These are phyloP conservation scores for Streptopelia turtur DNA, from an alignment of 2,797 vertebrate genomes.

Conservation along the genomic window DNA sequence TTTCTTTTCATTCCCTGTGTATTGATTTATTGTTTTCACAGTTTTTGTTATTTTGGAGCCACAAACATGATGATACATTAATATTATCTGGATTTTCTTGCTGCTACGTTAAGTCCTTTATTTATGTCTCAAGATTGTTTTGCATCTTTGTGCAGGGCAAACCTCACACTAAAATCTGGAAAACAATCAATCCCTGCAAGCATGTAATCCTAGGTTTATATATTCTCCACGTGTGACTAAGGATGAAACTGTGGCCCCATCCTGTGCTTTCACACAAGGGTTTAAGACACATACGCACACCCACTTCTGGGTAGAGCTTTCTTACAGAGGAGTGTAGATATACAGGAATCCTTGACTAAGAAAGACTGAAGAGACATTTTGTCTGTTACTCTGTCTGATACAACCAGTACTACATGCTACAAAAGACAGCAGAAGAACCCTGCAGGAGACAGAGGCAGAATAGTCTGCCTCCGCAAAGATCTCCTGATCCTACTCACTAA, in stretches of 20 bases:
- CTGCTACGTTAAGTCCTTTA: background rate
- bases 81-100: background rate
- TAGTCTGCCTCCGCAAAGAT: constrained; percentile 30
- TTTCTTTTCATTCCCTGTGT: background rate
- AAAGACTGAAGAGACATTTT: background rate
- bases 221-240: background rate
- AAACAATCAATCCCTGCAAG: background rate
- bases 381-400: background rate
- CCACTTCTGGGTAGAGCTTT: background rate
- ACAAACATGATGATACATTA: background rate
- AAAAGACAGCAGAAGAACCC: background rate
- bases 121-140: background rate
- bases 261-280: background rate
- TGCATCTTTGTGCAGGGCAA: background rate
- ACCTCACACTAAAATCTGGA: background rate
- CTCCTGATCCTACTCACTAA: constrained; percentile 46
- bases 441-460: constrained; percentile 14
- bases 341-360: background rate
- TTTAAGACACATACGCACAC: background rate
- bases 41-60: background rate
- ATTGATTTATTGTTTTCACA: background rate
- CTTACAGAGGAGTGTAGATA: background rate
- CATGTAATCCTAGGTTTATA: accelerated
- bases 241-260: background rate
- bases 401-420: background rate